Conservation (phyloP, 2,888 invertebrate species). For the Pteria penguin region DNA sequence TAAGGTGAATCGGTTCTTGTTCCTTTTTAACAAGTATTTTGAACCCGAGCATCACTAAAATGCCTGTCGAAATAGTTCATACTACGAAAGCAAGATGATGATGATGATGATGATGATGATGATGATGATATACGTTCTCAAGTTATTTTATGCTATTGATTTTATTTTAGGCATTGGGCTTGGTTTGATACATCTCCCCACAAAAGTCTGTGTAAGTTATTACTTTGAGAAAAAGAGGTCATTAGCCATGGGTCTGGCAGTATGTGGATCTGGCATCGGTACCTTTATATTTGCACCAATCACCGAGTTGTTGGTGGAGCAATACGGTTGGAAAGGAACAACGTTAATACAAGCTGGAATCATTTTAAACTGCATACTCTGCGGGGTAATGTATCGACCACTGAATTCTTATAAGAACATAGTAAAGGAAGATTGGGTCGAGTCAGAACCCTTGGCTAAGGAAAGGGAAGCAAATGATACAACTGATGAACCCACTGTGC, state of each 20-base stretch:
- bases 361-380: conserved; percentile 91
- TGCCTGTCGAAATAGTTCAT: too few relatives aligned
- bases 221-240: conserved; percentile 97
- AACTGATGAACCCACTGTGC: conserved; percentile 4
- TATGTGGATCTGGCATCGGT: conserved; percentile 97
- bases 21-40: too few relatives aligned
- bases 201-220: conserved; percentile 97
- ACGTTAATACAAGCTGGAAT: conserved; percentile 91
- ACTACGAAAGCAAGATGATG: too few relatives aligned
- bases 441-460: conserved; percentile 41
- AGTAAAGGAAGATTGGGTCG: conserved; percentile 3
- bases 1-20: too few relatives aligned
- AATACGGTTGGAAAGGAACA: conserved; percentile 93
- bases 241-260: conserved; percentile 96
- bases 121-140: too few relatives aligned
- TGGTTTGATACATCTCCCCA: conserved; percentile 97
- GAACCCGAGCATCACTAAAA: too few relatives aligned
- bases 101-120: too few relatives aligned
- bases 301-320: conserved; percentile 83
- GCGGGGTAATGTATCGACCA: conserved; percentile 94
- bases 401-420: conserved; percentile 29
- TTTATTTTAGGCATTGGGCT: conserved; percentile 93
- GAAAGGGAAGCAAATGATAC: neutral
- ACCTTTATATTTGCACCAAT: conserved; percentile 91
- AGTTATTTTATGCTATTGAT: too few relatives aligned